phyloP scores from a whole-genome alignment of 1,140 invertebrate genomes.

The Drosophila carrolli region DNA sequence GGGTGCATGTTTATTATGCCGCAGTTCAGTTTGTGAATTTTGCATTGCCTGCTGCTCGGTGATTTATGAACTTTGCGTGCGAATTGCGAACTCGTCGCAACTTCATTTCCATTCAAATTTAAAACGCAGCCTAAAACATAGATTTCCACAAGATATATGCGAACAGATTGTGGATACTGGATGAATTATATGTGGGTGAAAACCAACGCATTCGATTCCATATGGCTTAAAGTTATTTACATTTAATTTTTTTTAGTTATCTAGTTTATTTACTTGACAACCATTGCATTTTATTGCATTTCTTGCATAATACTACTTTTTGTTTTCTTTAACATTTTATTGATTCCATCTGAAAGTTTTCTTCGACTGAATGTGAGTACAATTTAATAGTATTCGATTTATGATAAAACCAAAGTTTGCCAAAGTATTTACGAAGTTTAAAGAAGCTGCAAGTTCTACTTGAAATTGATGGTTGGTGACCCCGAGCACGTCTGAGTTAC shows the following conservation, averaged over 20 bases:
- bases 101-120: constrained; percentile 23
- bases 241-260: neutral
- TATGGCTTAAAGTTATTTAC: neutral
- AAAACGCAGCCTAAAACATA: constrained; percentile 10
- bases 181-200: neutral
- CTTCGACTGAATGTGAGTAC: neutral
- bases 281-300: neutral
- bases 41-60: constrained; percentile 21
- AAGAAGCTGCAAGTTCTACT: constrained; percentile 13
- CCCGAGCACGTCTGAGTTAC: constrained; percentile 10
- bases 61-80: constrained; percentile 57
- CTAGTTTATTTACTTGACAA: neutral
- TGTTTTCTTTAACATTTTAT: neutral
- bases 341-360: neutral
- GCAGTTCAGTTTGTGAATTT: constrained; percentile 30
- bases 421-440: constrained; percentile 9
- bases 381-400: constrained; percentile 28
- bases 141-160: neutral
- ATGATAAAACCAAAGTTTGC: constrained; percentile 18
- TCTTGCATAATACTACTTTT: neutral
- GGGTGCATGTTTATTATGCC: constrained; percentile 35
- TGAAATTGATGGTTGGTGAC: constrained; percentile 23
- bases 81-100: constrained; percentile 10
- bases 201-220: neutral
- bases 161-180: neutral